Conservation (phyloP, 2,888 invertebrate genomes). For the Stenurella melanura region DNA sequence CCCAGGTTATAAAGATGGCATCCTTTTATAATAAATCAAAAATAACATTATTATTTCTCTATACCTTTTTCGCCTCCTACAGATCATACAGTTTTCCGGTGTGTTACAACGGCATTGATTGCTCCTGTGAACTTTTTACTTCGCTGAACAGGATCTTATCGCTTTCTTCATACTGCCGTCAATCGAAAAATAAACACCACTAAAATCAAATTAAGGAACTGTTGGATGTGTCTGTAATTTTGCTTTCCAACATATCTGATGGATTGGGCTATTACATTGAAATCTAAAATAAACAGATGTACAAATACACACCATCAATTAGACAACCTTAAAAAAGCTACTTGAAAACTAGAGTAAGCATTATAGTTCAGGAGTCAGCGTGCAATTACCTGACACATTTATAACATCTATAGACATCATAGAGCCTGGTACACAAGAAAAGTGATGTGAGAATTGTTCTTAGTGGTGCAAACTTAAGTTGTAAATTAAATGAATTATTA, state of each 20-base stretch:
- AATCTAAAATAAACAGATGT: too few species aligned
- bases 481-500: too few species aligned
- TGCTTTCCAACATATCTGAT: neutral
- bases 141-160: neutral
- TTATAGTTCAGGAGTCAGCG: too few species aligned
- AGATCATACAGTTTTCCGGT: neutral
- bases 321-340: too few species aligned
- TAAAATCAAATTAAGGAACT: constrained; percentile 1
- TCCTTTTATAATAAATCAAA: neutral
- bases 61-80: constrained; percentile 3
- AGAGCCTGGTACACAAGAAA: too few species aligned
- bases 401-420: too few species aligned
- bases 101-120: neutral
- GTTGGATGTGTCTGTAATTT: neutral
- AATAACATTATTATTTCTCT: neutral
- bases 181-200: neutral
- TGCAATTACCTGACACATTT: too few species aligned
- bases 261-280: neutral
- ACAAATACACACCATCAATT: too few species aligned
- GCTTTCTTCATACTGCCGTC: neutral
- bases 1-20: neutral
- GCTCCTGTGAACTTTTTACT: neutral
- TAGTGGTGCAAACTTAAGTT: too few species aligned
- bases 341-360: too few species aligned
- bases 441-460: too few species aligned